Base-by-base conservation (phyloP, 2,113 vertebrate species). In the Nettapus auritus region DNA sequence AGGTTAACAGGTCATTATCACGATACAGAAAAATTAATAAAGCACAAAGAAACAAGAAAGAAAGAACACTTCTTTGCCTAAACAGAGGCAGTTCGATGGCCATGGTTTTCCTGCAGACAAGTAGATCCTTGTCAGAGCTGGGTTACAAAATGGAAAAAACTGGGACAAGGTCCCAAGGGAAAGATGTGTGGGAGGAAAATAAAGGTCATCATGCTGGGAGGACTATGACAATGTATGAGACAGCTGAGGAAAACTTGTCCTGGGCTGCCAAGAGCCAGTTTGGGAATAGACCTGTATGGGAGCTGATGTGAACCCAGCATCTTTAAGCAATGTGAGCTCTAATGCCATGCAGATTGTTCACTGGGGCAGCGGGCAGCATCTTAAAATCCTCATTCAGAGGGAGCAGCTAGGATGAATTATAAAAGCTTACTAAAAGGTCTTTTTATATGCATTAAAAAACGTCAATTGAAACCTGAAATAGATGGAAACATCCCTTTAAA, bases 301-400 rank as follows among this genome's bases (percentile, higher is more conserved):
- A 75, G 20, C 17, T 70, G 64, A 81, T 0, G 1, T 8, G 38
- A 68, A 44, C 81, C 59, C 46, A 29, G 36, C 0, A 0, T 26
- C 85, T 57, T 74, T 19, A 44, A 68, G 36, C 21, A 57, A 14
- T 0, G 3, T 42, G 60, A 40, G 46, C n/a, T 29, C 33, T 33
- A 52, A 76, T 9, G 3, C 22, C 50, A 4, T 21, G 29, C 53
- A 68, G 44, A 20, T 56, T 57, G 26, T 70, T 82, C 21, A 34
- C 63, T 2, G 6, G 11, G 59, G 20, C 59, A 68, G 29, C 42
- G 9, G 8, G 34, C 36, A 46, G 19, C 50, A 66, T 26, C 63
- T 80, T 60, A 40, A 33, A 80, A 34, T 63, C 56, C 38, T 63
- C 29, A 29, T 44, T 38, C 13, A 59, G 22, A 55, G 46, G 8